Conservation (phyloP, 2,113 vertebrate genomes). For the Platysteira castanea region DNA sequence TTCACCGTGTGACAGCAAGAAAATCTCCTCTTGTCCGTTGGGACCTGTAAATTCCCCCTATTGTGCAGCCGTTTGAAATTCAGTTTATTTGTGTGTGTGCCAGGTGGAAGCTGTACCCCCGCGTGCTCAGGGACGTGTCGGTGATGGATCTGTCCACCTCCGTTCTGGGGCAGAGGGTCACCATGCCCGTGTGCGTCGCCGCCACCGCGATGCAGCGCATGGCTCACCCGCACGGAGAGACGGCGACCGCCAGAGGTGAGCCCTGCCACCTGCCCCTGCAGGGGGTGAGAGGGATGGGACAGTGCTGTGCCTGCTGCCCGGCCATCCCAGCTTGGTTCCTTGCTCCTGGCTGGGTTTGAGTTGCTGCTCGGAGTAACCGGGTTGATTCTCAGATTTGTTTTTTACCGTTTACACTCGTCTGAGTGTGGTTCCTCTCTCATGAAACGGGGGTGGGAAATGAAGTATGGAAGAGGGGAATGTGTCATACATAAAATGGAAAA, state of each 20-base stretch:
- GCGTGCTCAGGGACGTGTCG: slow-evolving; percentile 87
- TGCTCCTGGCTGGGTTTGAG: neutral
- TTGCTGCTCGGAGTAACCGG: neutral
- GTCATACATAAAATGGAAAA: neutral
- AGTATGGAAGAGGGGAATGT: neutral
- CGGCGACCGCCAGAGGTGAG: slow-evolving; percentile 85
- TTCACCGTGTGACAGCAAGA: neutral
- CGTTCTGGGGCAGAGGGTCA: slow-evolving; percentile 82
- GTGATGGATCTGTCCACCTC: slow-evolving; percentile 78
- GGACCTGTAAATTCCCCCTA: rapidly evolving
- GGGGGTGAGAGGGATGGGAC: rapidly evolving
- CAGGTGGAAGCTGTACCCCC: slow-evolving; percentile 87
- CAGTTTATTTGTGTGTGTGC: neutral
- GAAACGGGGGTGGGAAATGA: neutral
- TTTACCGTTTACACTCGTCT: rapidly evolving
- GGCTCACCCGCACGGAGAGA: slow-evolving; percentile 90
- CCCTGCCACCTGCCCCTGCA: rapidly evolving
- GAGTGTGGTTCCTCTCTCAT: rapidly evolving
- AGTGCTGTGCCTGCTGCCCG: neutral
- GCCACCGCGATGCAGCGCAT: slow-evolving; percentile 94
- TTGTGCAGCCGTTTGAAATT: neutral
- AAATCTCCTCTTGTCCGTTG: neutral
- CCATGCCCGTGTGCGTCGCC: slow-evolving; percentile 85
- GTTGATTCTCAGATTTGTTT: neutral
- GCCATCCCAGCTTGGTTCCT: neutral